phyloP scores from a whole-genome alignment of 2,797 vertebrate genomes.

The Cephalopachus bancanus region DNA sequence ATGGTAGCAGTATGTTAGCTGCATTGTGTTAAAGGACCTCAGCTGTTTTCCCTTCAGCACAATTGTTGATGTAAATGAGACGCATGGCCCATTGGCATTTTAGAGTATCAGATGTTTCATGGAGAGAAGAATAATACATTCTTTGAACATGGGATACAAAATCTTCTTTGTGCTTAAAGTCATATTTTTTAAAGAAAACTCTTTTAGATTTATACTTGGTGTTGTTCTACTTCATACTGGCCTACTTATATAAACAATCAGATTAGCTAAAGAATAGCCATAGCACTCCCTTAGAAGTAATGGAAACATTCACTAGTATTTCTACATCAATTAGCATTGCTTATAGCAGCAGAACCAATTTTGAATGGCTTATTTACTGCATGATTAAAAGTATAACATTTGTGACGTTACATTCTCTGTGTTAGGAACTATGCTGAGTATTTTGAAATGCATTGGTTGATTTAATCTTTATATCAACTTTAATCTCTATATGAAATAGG shows the following conservation, averaged over 20 bases:
- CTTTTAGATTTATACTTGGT: not conserved
- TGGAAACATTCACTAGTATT: not conserved
- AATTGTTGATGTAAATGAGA: slow-evolving; percentile 83
- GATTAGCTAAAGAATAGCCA: not conserved
- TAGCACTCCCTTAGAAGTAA: not conserved
- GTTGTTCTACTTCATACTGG: not conserved
- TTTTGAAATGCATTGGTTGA: not conserved
- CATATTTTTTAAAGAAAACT: not conserved
- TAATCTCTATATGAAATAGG: not conserved
- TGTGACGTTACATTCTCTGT: not conserved
- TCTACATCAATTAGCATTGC: not conserved
- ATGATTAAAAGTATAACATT: slow-evolving; percentile 6
- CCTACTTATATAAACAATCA: not conserved
- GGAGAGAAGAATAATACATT: slow-evolving; percentile 64
- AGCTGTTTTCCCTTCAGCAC: slow-evolving; percentile 81
- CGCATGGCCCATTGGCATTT: slow-evolving; percentile 79
- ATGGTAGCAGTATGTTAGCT: slow-evolving; percentile 85
- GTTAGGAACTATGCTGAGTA: not conserved
- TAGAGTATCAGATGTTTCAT: slow-evolving; percentile 17
- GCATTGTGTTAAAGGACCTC: slow-evolving; percentile 83
- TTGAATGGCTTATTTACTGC: not conserved
- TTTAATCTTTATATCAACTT: not conserved
- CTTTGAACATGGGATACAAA: slow-evolving; percentile 11
- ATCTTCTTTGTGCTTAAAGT: not conserved
- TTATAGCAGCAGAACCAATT: not conserved